Conservation (phyloP, 2,113 vertebrate species). For the Xiphophorus maculatus region DNA sequence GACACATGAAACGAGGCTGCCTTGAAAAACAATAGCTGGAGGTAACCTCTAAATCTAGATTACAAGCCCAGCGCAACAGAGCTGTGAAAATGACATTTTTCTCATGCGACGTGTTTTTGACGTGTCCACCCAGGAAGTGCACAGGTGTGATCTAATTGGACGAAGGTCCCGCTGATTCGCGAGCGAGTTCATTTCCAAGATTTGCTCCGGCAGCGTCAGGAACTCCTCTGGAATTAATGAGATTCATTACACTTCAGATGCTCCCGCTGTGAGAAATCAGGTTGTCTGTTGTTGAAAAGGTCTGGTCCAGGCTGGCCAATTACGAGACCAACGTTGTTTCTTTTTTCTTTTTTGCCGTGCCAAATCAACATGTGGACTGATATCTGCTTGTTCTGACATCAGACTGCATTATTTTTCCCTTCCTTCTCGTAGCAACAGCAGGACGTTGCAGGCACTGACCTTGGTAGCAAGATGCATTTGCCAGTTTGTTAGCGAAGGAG, state of each 20-base stretch:
- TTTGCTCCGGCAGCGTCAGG: neutral
- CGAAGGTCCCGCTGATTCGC: neutral
- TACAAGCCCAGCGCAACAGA: neutral
- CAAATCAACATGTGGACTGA: neutral
- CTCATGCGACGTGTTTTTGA: neutral
- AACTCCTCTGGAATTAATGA: neutral
- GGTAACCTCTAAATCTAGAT: neutral
- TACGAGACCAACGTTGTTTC: neutral
- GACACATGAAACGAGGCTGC: neutral
- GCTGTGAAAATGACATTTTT: too few species aligned
- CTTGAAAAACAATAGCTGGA: neutral
- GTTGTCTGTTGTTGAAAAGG: neutral
- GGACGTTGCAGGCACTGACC: neutral
- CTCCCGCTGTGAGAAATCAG: neutral
- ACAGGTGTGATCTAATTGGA: neutral
- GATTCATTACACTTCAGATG: neutral
- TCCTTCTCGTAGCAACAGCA: neutral
- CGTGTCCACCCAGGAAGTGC: neutral
- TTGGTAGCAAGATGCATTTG: neutral
- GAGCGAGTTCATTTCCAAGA: neutral
- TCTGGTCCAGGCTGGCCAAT: neutral
- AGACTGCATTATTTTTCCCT: neutral
- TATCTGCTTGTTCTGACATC: neutral
- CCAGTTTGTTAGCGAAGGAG: neutral
- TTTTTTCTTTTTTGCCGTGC: too few species aligned